Conservation (phyloP, 2,888 invertebrate genomes). For the Fabriciana adippe region DNA sequence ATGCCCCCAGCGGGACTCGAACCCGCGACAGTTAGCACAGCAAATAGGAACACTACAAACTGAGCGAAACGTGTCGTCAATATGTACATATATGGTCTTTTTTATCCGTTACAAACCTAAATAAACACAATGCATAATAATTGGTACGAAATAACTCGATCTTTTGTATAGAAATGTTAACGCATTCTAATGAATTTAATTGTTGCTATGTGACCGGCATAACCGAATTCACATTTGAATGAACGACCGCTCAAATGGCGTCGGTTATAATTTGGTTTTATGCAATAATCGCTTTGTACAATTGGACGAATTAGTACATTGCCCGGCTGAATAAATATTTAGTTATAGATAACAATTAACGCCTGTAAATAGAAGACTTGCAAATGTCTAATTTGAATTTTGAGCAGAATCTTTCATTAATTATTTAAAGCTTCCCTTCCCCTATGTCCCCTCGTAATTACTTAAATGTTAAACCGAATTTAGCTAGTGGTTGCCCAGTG, state of each 20-base stretch:
- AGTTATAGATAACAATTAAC: conserved; percentile 30
- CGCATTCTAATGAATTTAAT: conserved; percentile 62
- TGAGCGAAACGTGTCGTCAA: too few species aligned
- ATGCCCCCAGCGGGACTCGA: too few species aligned
- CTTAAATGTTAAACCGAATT: too few species aligned
- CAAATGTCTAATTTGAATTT: conserved; percentile 1
- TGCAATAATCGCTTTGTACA: conserved; percentile 36
- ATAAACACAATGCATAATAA: background rate
- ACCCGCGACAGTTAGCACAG: too few species aligned
- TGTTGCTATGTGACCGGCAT: conserved; percentile 60
- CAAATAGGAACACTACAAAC: too few species aligned
- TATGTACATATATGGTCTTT: too few species aligned
- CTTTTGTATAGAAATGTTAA: conserved; percentile 44
- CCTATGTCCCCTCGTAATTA: too few species aligned
- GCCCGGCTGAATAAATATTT: conserved; percentile 32
- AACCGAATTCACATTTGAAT: conserved; percentile 49
- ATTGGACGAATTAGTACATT: conserved; percentile 31
- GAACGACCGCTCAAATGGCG: conserved; percentile 29
- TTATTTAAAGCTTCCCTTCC: background rate
- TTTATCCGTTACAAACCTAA: too few species aligned
- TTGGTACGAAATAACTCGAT: conserved; percentile 1
- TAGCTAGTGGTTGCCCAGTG: too few species aligned
- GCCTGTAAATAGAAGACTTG: conserved; percentile 8
- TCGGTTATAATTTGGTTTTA: conserved; percentile 31
- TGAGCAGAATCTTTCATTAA: background rate